Conservation (phyloP, 2,888 invertebrate species). For the Ophion ventricosus region DNA sequence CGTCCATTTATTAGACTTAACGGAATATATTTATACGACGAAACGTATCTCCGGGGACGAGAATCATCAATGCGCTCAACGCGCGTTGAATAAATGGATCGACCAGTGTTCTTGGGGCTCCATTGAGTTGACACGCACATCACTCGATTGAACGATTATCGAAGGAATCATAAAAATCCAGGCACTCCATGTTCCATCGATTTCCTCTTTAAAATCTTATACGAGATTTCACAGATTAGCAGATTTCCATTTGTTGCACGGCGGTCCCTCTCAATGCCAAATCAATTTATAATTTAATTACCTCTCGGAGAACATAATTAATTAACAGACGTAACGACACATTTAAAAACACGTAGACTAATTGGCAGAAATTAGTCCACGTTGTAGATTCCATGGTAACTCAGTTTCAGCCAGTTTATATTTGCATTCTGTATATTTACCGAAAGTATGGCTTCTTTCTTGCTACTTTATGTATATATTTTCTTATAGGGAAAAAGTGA, state of each 20-base stretch:
- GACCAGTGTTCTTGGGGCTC: conserved; percentile 36
- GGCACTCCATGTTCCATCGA: background rate
- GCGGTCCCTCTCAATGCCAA: background rate
- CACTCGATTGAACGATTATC: conserved; percentile 52
- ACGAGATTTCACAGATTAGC: background rate
- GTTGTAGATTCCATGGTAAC: background rate
- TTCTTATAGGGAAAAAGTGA: too few relatives aligned
- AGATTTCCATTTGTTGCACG: background rate
- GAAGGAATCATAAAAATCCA: conserved; percentile 38
- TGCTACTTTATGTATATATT: too few relatives aligned
- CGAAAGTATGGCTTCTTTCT: too few relatives aligned
- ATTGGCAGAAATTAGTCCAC: background rate
- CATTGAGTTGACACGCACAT: conserved; percentile 47
- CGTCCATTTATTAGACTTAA: conserved; percentile 27
- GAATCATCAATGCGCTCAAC: conserved; percentile 11
- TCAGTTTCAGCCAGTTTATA: too few relatives aligned
- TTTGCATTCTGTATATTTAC: too few relatives aligned
- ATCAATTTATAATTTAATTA: background rate
- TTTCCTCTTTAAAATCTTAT: background rate
- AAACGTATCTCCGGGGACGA: background rate
- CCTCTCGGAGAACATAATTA: background rate
- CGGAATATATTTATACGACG: background rate
- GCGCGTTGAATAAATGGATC: conserved; percentile 18
- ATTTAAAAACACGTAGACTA: background rate
- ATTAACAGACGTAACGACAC: background rate